Base-by-base conservation (phyloP, 2,113 vertebrate species). In the Prochilodus magdalenae region DNA sequence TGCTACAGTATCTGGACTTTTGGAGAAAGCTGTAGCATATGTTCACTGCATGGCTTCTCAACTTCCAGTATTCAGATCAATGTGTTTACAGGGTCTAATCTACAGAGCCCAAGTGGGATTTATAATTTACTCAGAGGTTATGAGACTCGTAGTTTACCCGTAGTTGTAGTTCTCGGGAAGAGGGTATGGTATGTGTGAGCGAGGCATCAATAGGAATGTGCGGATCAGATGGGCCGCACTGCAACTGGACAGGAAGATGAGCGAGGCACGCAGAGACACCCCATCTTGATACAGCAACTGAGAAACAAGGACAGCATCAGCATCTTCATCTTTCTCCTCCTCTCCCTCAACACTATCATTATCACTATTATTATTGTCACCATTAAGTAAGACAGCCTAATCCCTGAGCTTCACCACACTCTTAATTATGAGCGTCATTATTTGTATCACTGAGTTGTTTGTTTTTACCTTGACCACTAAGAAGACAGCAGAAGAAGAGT, bases 401-500 rank as follows among this genome's bases (percentile, higher is more conserved):
- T 10, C 8, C 40, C 11, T 44, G 40, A 44, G 18, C 49, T 18
- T 53, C 51, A 73, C 27, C 20, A 73, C 70, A 27, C 71, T 20
- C 12, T 16, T 27, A 18, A 55, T 20, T 11, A 15, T n/a, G 20
- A 73, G 40, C 70, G 26, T n/a, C n/a, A 27, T 13, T 73, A 47
- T 26, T 18, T 24, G 15, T 29, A 30, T 22, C 5, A 40, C 30
- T 55, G 14, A 20, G 5, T 22, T 44, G 4, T 11, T 44, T 18
- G 30, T 36, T 55, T 74, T 85, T 89, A 98, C 97, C 95, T 98
- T 98, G 73, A 98, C 83, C 57, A 99, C 79, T 1, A 98, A 93
- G 85, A 99, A 97, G 74, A 97, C 73, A 0, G 94, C 94, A 0
- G 97, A 96, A 0, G 97, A 98, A 6, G 97, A 98, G 87, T 99